Base-by-base conservation (phyloP, 2,113 vertebrate genomes). In the Lichenostomus cassidix region DNA sequence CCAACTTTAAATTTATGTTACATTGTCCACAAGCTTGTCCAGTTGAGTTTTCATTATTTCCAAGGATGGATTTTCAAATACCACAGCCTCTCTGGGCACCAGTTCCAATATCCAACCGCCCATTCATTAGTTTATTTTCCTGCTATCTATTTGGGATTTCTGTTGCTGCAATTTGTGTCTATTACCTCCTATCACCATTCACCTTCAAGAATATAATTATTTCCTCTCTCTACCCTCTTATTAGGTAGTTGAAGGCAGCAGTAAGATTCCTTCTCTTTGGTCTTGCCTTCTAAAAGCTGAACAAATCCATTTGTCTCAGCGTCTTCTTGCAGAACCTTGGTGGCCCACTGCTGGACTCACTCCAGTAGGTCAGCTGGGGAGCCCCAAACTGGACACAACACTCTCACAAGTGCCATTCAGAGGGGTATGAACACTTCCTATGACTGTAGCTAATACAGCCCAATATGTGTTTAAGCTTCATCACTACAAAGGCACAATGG, bases 61-160 rank as follows among this genome's bases (percentile, higher is more conserved):
- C n/a, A 62, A 58, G 63, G 28, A 28, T 11, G 39, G n/a, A 23
- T 87, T 76, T 80, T 33, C 16, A 50, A 56, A 58, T 81, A 58
- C 15, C 6, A 59, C 10, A 82, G 35, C 25, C 18, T 58, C 47
- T 84, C 35, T 71, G 70, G 27, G 18, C 44, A 71, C 12, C 55
- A 28, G 37, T 58, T 85, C 16, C 29, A 52, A 12, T 78, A 59
- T 70, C 85, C 31, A 74, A 24, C 9, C 18, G 56, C 12, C 2
- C 4, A 62, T 23, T 8, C 1, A 0, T 21, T 44, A 68, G 15
- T 19, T 52, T 1, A 17, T 52, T 63, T 9, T 12, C 15, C 20
- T 63, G 39, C 1, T 60, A 59, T 21, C 27, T 71, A 1, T 60
- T 71, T 73, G 76, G 33, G 27, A 56, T 94, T 91, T 83, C 18